Base-by-base conservation (phyloP, 2,888 invertebrate species). In the Drosophila melanocephala region DNA sequence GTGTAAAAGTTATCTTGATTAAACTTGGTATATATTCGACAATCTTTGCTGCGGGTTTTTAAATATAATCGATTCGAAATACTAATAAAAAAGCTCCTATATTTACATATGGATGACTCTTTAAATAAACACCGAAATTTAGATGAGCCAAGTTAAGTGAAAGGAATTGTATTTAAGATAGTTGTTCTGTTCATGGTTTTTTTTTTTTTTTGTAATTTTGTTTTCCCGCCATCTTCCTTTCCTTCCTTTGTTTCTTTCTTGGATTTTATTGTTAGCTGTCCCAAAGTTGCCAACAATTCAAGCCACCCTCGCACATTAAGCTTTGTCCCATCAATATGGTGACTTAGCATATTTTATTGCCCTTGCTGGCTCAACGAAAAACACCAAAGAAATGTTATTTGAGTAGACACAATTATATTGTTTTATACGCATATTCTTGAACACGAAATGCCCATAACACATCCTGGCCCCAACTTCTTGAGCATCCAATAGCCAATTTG, bases 281-380 rank as follows among this genome's bases (percentile, higher is more conserved):
- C 1, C 10, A 3, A 10, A 51, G 12, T 14, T 14, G 16, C 22
- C 30, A 10, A 59, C 35, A 2, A 5, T 60, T 60, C 0, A 1
- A 0, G 3, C 62, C 1, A 35, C 82, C 73, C 82, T 77, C 79
- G 78, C 22, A 30, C 19, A 50, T 62, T 30, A 22, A 16, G 32
- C 30, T 28, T 14, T 53, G 52, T 53, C 55, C 47, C 69, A 81
- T 72, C 72, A 76, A 65, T 75, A 75, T 56, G 37, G 71, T 42
- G 72, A 77, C 68, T 62, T 63, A 58, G 66, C 68, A 72, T 80
- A 85, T 85, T 84, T 84, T 79, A 90, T 88, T 79, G 76, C 55
- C 71, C 16, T 42, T 53, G 62, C 72, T 65, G 68, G 62, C 65
- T 70, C 69, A 65, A 66, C 47, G 47, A 47, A 47, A 47, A 26